A percentile compares a stretch with the other conserved stretches of the same genome.
Conservation (phyloP, 1,140 invertebrate species). For the Notospermus geniculatus region DNA sequence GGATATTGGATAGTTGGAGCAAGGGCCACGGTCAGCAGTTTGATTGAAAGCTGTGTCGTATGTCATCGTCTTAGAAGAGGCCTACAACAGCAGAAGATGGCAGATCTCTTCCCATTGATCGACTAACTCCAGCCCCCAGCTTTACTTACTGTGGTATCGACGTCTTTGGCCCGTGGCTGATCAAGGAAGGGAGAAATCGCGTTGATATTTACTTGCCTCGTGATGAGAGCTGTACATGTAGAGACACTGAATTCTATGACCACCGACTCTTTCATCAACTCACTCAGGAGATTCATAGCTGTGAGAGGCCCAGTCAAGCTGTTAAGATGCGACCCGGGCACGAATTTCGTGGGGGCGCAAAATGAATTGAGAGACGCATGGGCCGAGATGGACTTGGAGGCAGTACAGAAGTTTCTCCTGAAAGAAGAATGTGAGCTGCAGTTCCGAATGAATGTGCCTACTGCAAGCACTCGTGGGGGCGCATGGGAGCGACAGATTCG, state of each 20-base stretch:
- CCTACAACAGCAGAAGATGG: slow-evolving; percentile 14
- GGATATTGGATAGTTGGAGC: no score
- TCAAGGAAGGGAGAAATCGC: slow-evolving; percentile 7
- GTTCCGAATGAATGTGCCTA: slow-evolving; percentile 6
- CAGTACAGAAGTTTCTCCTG: not conserved
- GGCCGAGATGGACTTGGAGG: not conserved
- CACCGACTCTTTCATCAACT: slow-evolving; percentile 9
- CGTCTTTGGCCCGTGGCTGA: slow-evolving; percentile 15
- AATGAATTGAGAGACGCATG: slow-evolving; percentile 4
- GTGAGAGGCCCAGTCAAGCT: slow-evolving; percentile 7
- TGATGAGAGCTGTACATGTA: not conserved
- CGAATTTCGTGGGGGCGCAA: not conserved
- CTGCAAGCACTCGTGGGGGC: slow-evolving; percentile 7
- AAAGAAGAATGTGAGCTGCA: not conserved
- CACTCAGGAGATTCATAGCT: slow-evolving; percentile 3
- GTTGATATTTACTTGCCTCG: slow-evolving; percentile 11
- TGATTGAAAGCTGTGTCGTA: slow-evolving; percentile 18
- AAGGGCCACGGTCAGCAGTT: not conserved
- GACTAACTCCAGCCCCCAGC: slow-evolving; percentile 8
- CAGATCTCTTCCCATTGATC: slow-evolving; percentile 17
- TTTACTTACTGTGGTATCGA: slow-evolving; percentile 17
- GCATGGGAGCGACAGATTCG: slow-evolving; percentile 11
- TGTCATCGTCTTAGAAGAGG: slow-evolving; percentile 8
- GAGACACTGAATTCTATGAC: not conserved
- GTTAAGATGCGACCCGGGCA: slow-evolving; percentile 5